These are phyloP conservation scores for Pterostichus niger DNA, from an alignment of 2,888 invertebrate genomes.

Conservation along the genomic window DNA sequence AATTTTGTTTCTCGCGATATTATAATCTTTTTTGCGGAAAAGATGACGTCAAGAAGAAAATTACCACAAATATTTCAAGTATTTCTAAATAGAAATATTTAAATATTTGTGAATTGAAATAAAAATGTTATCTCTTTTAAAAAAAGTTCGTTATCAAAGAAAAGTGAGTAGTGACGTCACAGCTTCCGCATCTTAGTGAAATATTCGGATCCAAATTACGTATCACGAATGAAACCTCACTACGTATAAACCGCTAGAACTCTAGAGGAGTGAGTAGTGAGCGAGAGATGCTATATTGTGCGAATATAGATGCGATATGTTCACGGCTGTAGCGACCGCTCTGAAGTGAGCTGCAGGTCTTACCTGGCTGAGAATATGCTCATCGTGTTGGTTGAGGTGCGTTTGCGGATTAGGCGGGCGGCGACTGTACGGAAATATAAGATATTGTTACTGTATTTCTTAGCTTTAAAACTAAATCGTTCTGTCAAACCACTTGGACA, in stretches of 20 bases:
- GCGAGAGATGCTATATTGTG: slow-evolving; percentile 55
- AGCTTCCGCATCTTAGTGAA: not conserved
- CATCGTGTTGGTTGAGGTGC: slow-evolving; percentile 86
- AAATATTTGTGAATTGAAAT: not conserved
- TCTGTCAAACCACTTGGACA: too few relatives aligned
- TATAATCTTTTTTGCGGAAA: not conserved
- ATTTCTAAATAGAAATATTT: slow-evolving; percentile 17
- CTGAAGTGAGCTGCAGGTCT: slow-evolving; percentile 31
- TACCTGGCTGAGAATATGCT: slow-evolving; percentile 89
- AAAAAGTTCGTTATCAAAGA: too few relatives aligned
- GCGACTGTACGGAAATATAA: slow-evolving; percentile 81
- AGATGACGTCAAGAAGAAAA: slow-evolving; percentile 5
- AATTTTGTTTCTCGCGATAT: slow-evolving; percentile 46
- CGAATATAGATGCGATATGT: slow-evolving; percentile 61
- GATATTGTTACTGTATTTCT: not conserved
- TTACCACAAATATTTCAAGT: not conserved
- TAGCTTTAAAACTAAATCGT: too few relatives aligned
- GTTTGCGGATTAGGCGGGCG: slow-evolving; percentile 85
- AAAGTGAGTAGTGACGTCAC: not conserved
- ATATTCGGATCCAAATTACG: slow-evolving; percentile 38
- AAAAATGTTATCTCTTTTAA: not conserved
- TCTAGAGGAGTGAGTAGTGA: slow-evolving; percentile 41
- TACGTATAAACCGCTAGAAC: not conserved
- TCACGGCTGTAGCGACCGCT: slow-evolving; percentile 28
- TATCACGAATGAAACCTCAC: slow-evolving; percentile 50